Conservation (phyloP, 2,113 vertebrate species). For the Aphelocoma coerulescens region DNA sequence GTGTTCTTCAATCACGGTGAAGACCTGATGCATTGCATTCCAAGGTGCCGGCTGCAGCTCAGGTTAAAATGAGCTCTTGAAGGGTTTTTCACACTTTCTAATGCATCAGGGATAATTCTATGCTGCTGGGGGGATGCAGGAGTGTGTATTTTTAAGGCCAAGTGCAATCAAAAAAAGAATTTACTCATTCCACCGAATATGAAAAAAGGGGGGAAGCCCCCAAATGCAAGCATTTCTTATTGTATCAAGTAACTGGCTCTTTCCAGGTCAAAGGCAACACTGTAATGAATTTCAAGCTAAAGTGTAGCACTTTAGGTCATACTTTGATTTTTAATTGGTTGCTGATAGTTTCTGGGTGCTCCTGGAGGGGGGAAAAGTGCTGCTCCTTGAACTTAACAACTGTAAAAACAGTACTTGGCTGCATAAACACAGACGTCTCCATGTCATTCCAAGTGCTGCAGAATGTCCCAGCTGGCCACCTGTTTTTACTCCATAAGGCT, state of each 20-base stretch:
- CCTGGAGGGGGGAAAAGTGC: not conserved
- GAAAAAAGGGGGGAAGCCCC: not conserved
- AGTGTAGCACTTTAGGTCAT: not conserved
- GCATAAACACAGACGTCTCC: not conserved
- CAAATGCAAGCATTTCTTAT: not conserved
- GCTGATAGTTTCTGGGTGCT: not conserved
- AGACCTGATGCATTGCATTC: not conserved
- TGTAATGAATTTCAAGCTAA: not conserved
- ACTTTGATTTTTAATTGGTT: not conserved
- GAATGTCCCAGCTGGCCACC: not conserved
- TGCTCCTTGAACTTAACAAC: not conserved
- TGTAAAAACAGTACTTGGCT: not conserved
- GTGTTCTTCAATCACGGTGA: not conserved
- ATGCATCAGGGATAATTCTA: not conserved
- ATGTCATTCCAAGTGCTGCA: not conserved
- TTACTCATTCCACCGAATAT: not conserved
- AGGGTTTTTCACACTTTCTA: not conserved
- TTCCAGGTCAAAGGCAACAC: not conserved
- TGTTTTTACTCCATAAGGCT: not conserved
- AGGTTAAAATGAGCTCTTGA: not conserved
- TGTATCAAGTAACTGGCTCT: not conserved
- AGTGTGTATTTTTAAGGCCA: not conserved
- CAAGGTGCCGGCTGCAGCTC: not conserved
- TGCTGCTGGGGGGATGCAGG: not conserved
- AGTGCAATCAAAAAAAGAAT: not conserved